A percentile compares a stretch with the other conserved stretches of the same genome.
phyloP scores from a whole-genome alignment of 2,113 vertebrate genomes.

The Leucopternis melanops region DNA sequence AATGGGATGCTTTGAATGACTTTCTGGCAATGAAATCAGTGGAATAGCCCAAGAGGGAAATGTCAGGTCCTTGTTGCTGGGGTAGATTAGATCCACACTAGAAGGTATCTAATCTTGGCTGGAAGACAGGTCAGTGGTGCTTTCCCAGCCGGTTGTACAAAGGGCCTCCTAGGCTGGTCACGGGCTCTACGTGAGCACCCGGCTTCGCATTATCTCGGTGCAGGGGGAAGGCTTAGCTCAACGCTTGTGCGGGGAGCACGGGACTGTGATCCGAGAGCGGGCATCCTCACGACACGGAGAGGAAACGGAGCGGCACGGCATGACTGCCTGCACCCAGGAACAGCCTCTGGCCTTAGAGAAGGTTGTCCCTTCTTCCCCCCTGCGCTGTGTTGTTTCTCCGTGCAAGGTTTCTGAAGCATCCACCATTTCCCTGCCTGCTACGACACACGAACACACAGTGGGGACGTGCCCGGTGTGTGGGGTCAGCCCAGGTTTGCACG shows the following conservation, averaged over 20 bases:
- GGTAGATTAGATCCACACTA: background rate
- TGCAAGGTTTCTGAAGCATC: background rate
- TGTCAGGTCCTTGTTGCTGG: background rate
- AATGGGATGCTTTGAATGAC: slow-evolving; percentile 31
- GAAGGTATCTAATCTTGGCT: background rate
- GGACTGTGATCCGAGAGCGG: fast-evolving
- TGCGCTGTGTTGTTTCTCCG: background rate
- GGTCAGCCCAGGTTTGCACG: background rate
- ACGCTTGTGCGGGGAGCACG: fast-evolving
- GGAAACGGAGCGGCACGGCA: fast-evolving
- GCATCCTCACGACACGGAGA: fast-evolving
- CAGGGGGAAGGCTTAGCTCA: background rate
- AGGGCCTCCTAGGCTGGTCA: background rate
- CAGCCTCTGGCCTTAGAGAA: fast-evolving
- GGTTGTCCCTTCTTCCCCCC: background rate
- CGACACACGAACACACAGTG: fast-evolving
- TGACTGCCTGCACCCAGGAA: background rate
- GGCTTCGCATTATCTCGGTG: fast-evolving
- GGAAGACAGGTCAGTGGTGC: background rate
- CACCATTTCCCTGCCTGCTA: fast-evolving
- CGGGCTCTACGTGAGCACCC: background rate
- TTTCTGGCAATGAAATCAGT: slow-evolving; percentile 7
- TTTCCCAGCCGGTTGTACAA: fast-evolving
- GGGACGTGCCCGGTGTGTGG: fast-evolving
- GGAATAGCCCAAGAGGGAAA: slow-evolving; percentile 31